phyloP scores from a whole-genome alignment of 2,797 vertebrate genomes.

The Luscinia megarhynchos region DNA sequence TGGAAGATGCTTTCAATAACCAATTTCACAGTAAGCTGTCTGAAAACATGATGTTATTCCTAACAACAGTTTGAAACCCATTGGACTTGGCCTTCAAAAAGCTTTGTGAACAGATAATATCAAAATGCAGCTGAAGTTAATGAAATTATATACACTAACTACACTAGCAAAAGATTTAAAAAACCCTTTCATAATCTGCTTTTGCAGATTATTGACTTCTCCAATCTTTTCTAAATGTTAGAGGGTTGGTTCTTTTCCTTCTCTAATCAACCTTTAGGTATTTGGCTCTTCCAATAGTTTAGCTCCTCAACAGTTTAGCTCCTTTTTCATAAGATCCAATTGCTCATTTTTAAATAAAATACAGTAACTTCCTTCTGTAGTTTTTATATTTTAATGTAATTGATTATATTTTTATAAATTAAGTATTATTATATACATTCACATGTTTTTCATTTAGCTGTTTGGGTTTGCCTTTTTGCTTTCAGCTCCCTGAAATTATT shows the following conservation, averaged over 20 bases:
- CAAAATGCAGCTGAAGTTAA: not conserved
- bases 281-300: not conserved
- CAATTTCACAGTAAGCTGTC: not conserved
- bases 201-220: not conserved
- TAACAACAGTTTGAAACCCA: not conserved
- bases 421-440: not conserved
- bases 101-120: not conserved
- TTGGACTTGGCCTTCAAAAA: not conserved
- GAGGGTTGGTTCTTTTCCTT: not conserved
- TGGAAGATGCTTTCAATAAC: conserved; percentile 5
- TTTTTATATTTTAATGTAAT: not conserved
- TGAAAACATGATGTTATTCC: not conserved
- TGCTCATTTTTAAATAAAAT: not conserved
- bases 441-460: not conserved
- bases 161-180: not conserved
- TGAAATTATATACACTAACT: not conserved
- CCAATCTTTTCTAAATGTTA: not conserved
- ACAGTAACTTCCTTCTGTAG: not conserved
- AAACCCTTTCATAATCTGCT: not conserved
- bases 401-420: not conserved
- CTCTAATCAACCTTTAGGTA: not conserved
- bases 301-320: not conserved
- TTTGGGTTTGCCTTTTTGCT: not conserved
- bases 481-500: not conserved
- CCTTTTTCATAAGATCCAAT: not conserved